phyloP scores from a whole-genome alignment of 2,113 vertebrate genomes.

The Pyxicephalus adspersus region DNA sequence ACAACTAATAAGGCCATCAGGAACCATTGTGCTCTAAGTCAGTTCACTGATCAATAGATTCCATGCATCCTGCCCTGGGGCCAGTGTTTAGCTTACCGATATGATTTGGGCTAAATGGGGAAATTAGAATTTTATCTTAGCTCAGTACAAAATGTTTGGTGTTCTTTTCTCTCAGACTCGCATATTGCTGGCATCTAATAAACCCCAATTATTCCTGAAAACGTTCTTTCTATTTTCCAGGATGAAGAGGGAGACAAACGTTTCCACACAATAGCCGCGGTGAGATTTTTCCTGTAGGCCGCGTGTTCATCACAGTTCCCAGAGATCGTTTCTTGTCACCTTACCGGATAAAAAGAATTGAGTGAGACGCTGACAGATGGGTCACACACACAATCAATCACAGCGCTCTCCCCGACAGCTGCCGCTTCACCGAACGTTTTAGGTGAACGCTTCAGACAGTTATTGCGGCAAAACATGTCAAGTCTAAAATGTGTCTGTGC shows the following conservation, averaged over 20 bases:
- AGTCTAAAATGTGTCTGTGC: constrained; percentile 3
- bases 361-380: neutral
- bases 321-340: neutral
- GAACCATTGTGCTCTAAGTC: no score
- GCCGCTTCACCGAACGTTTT: no score
- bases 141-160: neutral
- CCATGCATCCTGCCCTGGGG: no score
- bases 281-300: neutral
- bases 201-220: neutral
- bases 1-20: no score
- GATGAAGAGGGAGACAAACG: neutral
- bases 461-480: neutral
- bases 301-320: neutral
- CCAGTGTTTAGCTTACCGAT: no score
- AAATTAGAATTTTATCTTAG: neutral
- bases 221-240: neutral
- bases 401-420: neutral
- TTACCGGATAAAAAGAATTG: neutral
- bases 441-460: neutral
- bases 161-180: neutral
- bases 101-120: no score
- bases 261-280: neutral
- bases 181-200: neutral
- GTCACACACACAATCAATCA: neutral
- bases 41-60: no score